phyloP scores from a whole-genome alignment of 2,888 invertebrate genomes.

The Synanthedon formicaeformis region DNA sequence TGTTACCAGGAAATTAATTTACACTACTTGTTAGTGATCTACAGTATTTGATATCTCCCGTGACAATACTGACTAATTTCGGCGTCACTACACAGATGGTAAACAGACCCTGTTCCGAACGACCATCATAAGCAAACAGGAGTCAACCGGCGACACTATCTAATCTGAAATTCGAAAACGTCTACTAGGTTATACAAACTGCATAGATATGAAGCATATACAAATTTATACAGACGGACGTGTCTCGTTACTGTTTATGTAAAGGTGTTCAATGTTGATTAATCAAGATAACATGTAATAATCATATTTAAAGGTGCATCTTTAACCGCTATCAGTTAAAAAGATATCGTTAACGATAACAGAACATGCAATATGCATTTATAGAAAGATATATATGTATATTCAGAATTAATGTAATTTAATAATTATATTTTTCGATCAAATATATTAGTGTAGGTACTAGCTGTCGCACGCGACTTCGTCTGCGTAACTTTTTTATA shows the following conservation, averaged over 20 bases:
- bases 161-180: background rate
- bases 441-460: no score
- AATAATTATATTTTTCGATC: no score
- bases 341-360: no score
- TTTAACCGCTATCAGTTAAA: background rate
- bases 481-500: no score
- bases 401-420: no score
- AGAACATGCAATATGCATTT: no score
- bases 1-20: no score
- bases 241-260: background rate
- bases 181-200: conserved; percentile 9
- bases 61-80: background rate
- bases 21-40: no score
- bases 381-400: no score
- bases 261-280: background rate
- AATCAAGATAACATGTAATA: background rate
- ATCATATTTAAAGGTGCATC: background rate
- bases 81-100: background rate
- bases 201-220: background rate
- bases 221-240: background rate
- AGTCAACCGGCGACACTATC: conserved; percentile 8
- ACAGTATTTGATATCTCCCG: no score
- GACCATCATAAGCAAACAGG: background rate
- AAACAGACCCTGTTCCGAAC: background rate
- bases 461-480: no score